Base-by-base conservation (phyloP, 2,888 invertebrate genomes). In the Epinotia ramella region DNA sequence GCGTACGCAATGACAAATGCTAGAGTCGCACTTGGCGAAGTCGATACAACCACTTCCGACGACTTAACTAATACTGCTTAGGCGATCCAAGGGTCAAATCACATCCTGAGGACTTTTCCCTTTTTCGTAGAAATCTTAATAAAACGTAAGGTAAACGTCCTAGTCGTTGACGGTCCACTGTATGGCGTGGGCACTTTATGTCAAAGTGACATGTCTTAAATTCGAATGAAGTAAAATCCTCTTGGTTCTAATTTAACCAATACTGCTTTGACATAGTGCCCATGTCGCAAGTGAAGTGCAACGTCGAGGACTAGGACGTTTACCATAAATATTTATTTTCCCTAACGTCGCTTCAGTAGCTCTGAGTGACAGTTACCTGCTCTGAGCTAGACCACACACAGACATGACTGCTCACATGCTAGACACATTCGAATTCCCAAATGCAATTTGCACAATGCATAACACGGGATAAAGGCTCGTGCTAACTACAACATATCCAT, bases 351-450 rank as follows among this genome's bases (percentile, higher is more conserved):
- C 46, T 18, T 70, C 53, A 49, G 67, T 60, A 40, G 12, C 12
- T 20, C 33, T 53, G 13, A 53, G 62, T 53, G 33, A 20, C 46
- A 46, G 66, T 66, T 73, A 49, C 40, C 16, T 73, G 53, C 56
- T 33, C 53, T 46, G 46, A 20, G 64, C 74, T 65, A 75, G 64
- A 70, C 65, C 70, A 65, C 53, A 75, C 65, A 64, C 46, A 33
- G 28, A 18, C 49, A 46, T 7, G 18, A 65, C 57, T 57, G 40
- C 59, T 64, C 33, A 44, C 64, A 57, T 44, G 33, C 16, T 64
- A 6, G 49, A 49, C 13, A 33, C 46, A 71, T 63, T 71, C 63
- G 18, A 71, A 56, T 64, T 64, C 20, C 20, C 40, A 53, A 20
- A 49, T 71, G 40, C 46, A 49, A 70, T 60, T 16, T 62, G 24